Evolutionary conservation across 2,888 invertebrate genomes (phyloP), one percentile per base, ranked within the genome.

Genomic region (Steinernema carpocapsae): DNA sequence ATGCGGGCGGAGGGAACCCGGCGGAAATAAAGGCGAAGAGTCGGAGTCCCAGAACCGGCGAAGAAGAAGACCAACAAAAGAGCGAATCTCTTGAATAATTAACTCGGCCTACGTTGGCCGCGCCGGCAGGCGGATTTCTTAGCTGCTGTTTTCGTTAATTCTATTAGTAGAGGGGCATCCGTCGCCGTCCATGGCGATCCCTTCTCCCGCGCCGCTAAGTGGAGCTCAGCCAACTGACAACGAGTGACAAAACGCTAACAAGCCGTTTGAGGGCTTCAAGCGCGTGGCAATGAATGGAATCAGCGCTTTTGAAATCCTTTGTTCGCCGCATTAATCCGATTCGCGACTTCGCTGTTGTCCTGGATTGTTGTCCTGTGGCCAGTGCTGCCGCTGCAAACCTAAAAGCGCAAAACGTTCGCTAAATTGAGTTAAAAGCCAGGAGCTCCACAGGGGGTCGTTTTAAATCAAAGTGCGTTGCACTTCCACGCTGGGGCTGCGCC

Each of bases 191-290:
- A 48, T 56, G 29, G 17, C 64, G 64, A 64, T 22, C 32, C 26
- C 56, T 12, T 64, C 64, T 64, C 64, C 17, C 19, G 48, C 19
- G n/a, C 19, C 48, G 17, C 48, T 48, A 48, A 48, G 48, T 48
- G 48, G 48, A 48, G 48, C 48, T 10, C 37, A 10, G 37, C 37
- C 37, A 37, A 37, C 37, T 37, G 48, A 48, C 48, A 14, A 4
- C 29, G 64, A 64, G 64, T 64, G 64, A 37, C 64, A 32, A 48
- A 19, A 32, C 64, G 64, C 64, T 64, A 64, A 64, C 64, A 64
- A 64, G 64, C 64, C 64, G 37, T 64, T 64, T 64, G 64, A 64
- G 56, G 56, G 56, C 56, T 56, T 56, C 56, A 48, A 29, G 64
- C 37, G 37, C 10, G 37, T 10, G 37, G 4, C 64, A 32, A 32